phyloP scores from a whole-genome alignment of 2,113 vertebrate genomes.

The Thomomys bottae region DNA sequence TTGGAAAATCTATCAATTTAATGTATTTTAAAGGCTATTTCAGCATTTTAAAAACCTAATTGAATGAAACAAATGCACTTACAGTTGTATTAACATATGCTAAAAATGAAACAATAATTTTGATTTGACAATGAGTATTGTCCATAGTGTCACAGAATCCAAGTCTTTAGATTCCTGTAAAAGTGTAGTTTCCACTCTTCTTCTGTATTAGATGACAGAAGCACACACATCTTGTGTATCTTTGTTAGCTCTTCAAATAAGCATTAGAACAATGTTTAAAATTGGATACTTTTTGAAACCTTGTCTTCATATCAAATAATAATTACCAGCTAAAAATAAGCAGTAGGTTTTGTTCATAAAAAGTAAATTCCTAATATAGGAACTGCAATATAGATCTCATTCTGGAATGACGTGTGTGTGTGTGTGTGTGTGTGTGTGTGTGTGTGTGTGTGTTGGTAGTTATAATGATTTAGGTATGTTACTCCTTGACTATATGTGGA shows the following conservation, averaged over 20 bases:
- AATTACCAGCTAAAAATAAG: neutral
- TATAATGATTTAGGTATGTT: neutral
- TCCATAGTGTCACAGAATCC: constrained; percentile 10
- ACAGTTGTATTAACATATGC: no score
- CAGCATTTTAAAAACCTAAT: neutral
- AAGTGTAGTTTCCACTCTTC: neutral
- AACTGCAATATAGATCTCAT: neutral
- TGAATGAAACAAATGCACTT: no score
- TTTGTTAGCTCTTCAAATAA: neutral
- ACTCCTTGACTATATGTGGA: neutral
- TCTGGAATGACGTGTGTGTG: neutral
- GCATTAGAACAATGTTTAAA: neutral
- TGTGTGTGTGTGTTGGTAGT: neutral
- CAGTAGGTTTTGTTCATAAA: neutral
- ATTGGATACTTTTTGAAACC: neutral
- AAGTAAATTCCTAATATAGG: neutral
- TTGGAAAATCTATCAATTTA: neutral
- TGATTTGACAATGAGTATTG: constrained; percentile 15
- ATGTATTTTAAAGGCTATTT: neutral
- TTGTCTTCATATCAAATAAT: neutral
- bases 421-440: neutral
- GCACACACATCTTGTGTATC: neutral
- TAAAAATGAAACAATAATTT: neutral
- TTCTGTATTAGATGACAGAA: neutral
- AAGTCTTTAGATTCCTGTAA: neutral